A percentile compares a stretch with the other conserved stretches of the same genome.
Evolutionary conservation across 1,140 invertebrate species (phyloP).

Genomic region (Zaprionus gabonicus): DNA sequence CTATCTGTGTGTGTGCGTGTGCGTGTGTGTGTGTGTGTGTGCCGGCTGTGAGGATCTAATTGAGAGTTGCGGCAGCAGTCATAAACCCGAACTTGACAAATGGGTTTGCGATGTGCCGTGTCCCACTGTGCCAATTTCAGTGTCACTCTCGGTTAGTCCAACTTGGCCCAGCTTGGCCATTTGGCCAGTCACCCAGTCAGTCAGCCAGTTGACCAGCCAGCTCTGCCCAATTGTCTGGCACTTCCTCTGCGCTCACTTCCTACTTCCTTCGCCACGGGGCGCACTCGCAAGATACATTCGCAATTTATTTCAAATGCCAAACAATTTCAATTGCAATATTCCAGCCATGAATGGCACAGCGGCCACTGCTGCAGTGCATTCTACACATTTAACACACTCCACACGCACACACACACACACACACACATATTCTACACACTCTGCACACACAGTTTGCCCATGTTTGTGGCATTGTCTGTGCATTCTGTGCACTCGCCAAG

Average conservation of each 20-base stretch:
- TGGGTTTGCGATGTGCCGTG: conserved; percentile 55
- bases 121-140: conserved; percentile 61
- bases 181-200: conserved; percentile 8
- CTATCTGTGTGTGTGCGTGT: conserved; percentile 8
- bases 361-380: not conserved
- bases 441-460: conserved; percentile 12
- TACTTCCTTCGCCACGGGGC: conserved; percentile 68
- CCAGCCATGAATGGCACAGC: conserved; percentile 65
- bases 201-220: conserved; percentile 22
- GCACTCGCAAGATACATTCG: conserved; percentile 64
- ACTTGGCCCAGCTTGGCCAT: not conserved
- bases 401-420: conserved; percentile 11
- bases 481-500: not conserved
- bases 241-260: conserved; percentile 68
- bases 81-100: conserved; percentile 71
- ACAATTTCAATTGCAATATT: conserved; percentile 65
- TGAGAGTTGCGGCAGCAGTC: conserved; percentile 38
- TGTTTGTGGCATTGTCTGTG: conserved; percentile 42
- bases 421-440: not conserved
- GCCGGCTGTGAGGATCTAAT: conserved; percentile 61
- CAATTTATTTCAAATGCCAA: conserved; percentile 79
- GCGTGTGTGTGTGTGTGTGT: conserved; percentile 8
- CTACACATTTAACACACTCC: conserved; percentile 9
- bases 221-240: conserved; percentile 26
- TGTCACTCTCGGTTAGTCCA: conserved; percentile 33